Percentiles rank a stretch among this genome's conserved stretches.
Conservation (phyloP, 2,797 vertebrate species). For the Chiloscyllium punctatum region DNA sequence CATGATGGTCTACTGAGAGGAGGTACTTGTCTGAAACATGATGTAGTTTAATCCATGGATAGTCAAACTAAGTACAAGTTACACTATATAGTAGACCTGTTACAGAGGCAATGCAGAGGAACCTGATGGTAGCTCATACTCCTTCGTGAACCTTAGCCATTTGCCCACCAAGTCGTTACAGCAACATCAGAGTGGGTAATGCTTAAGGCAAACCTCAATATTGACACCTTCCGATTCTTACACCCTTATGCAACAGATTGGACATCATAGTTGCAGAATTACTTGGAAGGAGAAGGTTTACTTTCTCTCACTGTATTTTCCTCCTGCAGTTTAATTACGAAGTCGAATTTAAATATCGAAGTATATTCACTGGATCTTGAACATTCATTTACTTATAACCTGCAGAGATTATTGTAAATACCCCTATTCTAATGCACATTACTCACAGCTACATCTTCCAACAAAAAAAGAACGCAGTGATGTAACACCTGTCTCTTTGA, state of each 20-base stretch:
- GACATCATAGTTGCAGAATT: neutral
- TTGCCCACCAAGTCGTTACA: too few relatives aligned
- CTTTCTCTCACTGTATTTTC: neutral
- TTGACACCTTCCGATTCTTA: too few relatives aligned
- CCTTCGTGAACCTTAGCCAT: too few relatives aligned
- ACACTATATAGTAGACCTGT: too few relatives aligned
- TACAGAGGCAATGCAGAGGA: too few relatives aligned
- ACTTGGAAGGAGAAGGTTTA: neutral
- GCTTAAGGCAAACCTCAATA: too few relatives aligned
- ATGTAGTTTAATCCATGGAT: too few relatives aligned
- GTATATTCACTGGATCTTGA: neutral
- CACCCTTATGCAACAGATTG: neutral
- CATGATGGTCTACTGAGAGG: too few relatives aligned
- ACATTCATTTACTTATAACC: neutral
- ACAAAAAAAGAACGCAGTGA: neutral
- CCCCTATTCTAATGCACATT: neutral
- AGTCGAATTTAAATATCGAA: neutral
- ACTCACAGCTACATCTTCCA: neutral
- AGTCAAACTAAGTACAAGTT: too few relatives aligned
- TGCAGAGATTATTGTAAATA: neutral
- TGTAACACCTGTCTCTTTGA: neutral
- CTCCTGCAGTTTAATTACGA: neutral
- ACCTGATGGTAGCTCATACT: too few relatives aligned
- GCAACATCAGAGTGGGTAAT: too few relatives aligned
- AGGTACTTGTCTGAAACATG: too few relatives aligned